phyloP scores from a whole-genome alignment of 2,888 invertebrate genomes.

The Teleogryllus oceanicus region DNA sequence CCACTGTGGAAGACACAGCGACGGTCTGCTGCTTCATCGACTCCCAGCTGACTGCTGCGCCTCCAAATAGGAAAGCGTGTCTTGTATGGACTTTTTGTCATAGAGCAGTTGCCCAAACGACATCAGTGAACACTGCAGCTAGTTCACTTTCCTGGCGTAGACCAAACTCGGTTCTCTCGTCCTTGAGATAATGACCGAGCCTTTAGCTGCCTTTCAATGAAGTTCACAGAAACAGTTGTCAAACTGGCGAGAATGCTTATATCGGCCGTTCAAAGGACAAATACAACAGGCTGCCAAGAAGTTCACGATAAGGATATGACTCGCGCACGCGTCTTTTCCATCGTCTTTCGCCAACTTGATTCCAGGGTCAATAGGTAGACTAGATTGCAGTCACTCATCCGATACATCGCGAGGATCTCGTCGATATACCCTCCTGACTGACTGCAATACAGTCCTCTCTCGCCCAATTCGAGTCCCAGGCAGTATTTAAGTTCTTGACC shows the following conservation, averaged over 20 bases:
- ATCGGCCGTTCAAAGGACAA: neutral
- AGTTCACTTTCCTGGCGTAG: slow-evolving; percentile 33
- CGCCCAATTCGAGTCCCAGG: neutral
- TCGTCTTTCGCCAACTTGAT: neutral
- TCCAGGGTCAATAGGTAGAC: neutral
- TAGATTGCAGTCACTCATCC: neutral
- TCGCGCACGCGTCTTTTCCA: neutral
- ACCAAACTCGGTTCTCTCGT: slow-evolving; percentile 39
- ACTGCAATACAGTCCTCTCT: neutral
- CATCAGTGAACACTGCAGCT: slow-evolving; percentile 40
- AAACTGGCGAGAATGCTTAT: neutral
- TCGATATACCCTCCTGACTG: neutral
- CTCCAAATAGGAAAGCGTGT: slow-evolving; percentile 21
- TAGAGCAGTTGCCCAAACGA: slow-evolving; percentile 40
- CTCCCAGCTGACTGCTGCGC: neutral
- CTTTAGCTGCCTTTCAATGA: slow-evolving; percentile 42
- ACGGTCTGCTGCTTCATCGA: slow-evolving; percentile 32
- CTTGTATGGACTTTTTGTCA: slow-evolving; percentile 30
- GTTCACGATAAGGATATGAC: neutral
- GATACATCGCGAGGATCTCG: neutral
- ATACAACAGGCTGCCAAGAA: neutral
- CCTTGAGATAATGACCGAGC: slow-evolving; percentile 42
- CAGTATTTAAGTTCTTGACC: too few relatives aligned
- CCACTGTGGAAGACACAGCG: slow-evolving; percentile 37
- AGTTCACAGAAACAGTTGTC: slow-evolving; percentile 32